Evolutionary conservation across 2,888 invertebrate species (phyloP).

Genomic region (Tipula helvola): DNA sequence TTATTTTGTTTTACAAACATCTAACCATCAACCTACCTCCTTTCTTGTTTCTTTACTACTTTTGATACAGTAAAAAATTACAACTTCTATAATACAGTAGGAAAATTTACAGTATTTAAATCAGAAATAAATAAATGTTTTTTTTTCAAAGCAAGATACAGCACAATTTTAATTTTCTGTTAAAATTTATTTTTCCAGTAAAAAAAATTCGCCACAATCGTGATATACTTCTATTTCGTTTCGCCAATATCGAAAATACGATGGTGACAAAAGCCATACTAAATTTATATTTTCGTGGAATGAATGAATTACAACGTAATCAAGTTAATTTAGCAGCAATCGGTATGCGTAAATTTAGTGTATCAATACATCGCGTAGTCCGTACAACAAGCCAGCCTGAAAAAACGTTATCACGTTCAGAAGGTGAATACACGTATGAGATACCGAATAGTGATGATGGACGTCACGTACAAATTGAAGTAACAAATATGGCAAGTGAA

Average conservation of each 20-base stretch:
- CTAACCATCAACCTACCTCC: too few species aligned
- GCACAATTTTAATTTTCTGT: background rate
- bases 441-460: slow-evolving; percentile 28
- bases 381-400: slow-evolving; percentile 20
- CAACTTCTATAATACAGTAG: too few species aligned
- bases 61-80: too few species aligned
- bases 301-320: slow-evolving; percentile 18
- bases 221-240: slow-evolving; percentile 29
- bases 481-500: slow-evolving; percentile 59
- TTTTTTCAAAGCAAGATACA: too few species aligned
- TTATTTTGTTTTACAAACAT: too few species aligned
- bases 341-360: slow-evolving; percentile 21
- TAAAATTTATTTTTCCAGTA: slow-evolving; percentile 19
- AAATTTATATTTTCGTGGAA: slow-evolving; percentile 30
- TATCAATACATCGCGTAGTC: slow-evolving; percentile 26
- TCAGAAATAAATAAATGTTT: too few species aligned
- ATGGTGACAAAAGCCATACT: slow-evolving; percentile 28
- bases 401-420: slow-evolving; percentile 26
- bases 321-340: background rate
- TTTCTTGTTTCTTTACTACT: too few species aligned
- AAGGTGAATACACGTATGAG: slow-evolving; percentile 25
- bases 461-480: slow-evolving; percentile 59
- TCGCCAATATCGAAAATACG: slow-evolving; percentile 24
- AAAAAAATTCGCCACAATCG: slow-evolving; percentile 27
- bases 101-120: too few species aligned